Conservation (phyloP, 2,113 vertebrate species). For the Notiomystis cincta region DNA sequence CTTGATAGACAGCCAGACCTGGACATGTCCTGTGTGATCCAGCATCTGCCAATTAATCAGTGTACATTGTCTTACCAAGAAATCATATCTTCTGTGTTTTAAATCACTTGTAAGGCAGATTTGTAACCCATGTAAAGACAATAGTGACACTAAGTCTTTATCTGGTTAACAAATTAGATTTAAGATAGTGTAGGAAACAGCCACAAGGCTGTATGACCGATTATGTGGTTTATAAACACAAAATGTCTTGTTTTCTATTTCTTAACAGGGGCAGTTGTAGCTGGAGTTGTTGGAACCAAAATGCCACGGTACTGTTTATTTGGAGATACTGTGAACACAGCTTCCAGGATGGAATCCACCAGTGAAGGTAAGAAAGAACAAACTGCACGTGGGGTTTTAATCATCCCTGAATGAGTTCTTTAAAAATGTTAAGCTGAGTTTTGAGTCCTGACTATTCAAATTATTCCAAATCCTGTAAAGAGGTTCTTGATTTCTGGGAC, state of each 20-base stretch:
- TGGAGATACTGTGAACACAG: slow-evolving; percentile 89
- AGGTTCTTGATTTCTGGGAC: background rate
- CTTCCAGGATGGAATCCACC: slow-evolving; percentile 90
- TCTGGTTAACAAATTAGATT: background rate
- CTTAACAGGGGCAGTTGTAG: slow-evolving; percentile 82
- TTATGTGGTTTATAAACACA: background rate
- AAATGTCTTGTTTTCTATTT: background rate
- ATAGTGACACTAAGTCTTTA: background rate
- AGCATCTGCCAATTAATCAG: background rate
- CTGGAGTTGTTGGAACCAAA: slow-evolving; percentile 88
- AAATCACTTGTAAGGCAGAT: background rate
- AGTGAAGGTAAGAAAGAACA: slow-evolving; percentile 74
- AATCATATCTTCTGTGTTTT: background rate
- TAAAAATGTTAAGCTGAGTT: background rate
- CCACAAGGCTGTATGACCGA: background rate
- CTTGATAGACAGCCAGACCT: background rate
- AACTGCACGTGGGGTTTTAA: background rate
- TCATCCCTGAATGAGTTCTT: background rate
- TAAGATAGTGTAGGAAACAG: background rate
- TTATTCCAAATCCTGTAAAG: background rate
- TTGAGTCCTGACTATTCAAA: background rate
- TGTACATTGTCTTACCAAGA: background rate
- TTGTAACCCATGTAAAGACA: background rate
- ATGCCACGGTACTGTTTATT: slow-evolving; percentile 92
- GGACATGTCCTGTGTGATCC: background rate